Percentiles rank a stretch among this genome's conserved stretches.
Conservation (phyloP, 37 sponge, comb jelly and placozoan species). For the Petrosia ficiformis region DNA sequence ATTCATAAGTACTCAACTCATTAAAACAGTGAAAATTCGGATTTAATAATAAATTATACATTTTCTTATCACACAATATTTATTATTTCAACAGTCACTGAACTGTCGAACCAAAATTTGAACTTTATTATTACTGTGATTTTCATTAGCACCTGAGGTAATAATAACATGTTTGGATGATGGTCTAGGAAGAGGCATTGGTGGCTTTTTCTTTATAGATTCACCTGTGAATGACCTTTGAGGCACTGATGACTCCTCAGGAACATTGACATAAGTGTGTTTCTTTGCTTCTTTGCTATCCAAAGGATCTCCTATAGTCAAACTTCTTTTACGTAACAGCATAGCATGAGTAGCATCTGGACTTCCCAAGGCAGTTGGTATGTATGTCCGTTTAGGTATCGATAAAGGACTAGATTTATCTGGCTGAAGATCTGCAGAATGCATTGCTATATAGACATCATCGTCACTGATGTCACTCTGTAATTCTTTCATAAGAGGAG, state of each 20-base stretch:
- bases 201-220: background rate
- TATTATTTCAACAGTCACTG: background rate
- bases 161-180: background rate
- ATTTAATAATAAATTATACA: too few species aligned
- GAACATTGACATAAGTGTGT: background rate
- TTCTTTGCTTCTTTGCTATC: background rate
- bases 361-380: background rate
- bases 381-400: background rate
- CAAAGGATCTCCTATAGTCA: background rate
- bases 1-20: background rate
- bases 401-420: background rate
- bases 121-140: background rate
- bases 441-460: background rate
- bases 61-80: background rate
- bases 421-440: background rate
- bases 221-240: background rate
- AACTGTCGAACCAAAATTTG: background rate
- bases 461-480: background rate
- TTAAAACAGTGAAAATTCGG: too few species aligned
- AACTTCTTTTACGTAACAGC: background rate
- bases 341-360: background rate
- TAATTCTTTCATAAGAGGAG: background rate
- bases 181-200: slow-evolving; percentile 1
- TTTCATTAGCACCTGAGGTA: background rate
- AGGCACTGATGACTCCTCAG: background rate